Evolutionary conservation across 2,888 invertebrate genomes (phyloP).

Genomic region (Phania funesta): DNA sequence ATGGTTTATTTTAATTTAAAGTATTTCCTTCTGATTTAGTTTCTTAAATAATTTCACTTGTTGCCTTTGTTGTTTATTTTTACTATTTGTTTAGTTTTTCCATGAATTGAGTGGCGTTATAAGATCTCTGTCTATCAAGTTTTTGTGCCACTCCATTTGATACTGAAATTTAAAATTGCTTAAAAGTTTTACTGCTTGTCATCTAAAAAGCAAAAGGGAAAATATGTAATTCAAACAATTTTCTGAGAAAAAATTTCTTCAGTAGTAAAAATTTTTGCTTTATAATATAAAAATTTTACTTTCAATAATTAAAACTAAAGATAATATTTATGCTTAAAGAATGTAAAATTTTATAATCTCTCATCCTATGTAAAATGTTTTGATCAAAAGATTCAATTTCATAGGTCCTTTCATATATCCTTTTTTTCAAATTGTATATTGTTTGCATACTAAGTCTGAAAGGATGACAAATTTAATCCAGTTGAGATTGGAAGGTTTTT

Average conservation of each 20-base stretch:
- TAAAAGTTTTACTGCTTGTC: conserved; percentile 4
- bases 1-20: not conserved
- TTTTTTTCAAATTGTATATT: not conserved
- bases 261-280: too few relatives aligned
- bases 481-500: too few relatives aligned
- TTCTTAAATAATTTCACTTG: too few relatives aligned
- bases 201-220: not conserved
- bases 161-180: not conserved
- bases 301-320: too few relatives aligned
- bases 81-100: not conserved
- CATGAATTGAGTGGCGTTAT: not conserved
- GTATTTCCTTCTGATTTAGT: not conserved
- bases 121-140: not conserved
- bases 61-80: too few relatives aligned
- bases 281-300: too few relatives aligned
- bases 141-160: not conserved
- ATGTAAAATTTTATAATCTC: too few relatives aligned
- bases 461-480: not conserved
- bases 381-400: too few relatives aligned
- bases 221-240: not conserved
- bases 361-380: too few relatives aligned
- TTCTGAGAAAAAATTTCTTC: not conserved
- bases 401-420: conserved; percentile 15
- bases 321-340: too few relatives aligned
- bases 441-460: too few relatives aligned